These are phyloP conservation scores for Acrocephalus scirpaceus DNA, from an alignment of 2,797 vertebrate species.

Conservation along the genomic window DNA sequence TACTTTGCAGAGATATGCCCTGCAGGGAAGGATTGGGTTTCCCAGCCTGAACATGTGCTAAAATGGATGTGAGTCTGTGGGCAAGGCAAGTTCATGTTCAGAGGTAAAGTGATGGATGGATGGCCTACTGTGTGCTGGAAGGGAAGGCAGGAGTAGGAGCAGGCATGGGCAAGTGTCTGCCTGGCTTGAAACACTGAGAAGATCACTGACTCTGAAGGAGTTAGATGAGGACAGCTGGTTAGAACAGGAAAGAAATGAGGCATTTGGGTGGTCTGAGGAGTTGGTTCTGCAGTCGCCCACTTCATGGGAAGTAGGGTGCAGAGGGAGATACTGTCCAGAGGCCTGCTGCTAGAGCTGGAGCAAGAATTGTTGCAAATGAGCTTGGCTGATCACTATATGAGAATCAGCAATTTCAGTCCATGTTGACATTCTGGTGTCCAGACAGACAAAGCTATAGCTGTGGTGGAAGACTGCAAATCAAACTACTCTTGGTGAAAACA, in stretches of 20 bases:
- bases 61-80: background rate
- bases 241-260: background rate
- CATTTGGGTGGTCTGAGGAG: background rate
- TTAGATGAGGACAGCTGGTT: background rate
- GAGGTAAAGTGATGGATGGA: background rate
- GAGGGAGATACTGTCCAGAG: background rate
- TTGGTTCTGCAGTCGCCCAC: background rate
- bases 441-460: background rate
- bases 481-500: background rate
- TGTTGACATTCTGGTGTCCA: accelerated
- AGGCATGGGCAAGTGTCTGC: background rate
- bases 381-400: background rate
- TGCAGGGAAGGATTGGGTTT: background rate
- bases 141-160: background rate
- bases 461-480: background rate
- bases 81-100: background rate
- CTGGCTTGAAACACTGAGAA: background rate
- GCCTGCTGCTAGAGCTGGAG: background rate
- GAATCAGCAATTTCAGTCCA: background rate
- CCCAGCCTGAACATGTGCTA: background rate
- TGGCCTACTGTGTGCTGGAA: background rate
- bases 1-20: background rate
- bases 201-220: background rate
- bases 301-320: background rate
- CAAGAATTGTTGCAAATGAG: background rate